These are phyloP conservation scores for Fopius arisanus DNA, from an alignment of 1,140 invertebrate species.

Conservation along the genomic window DNA sequence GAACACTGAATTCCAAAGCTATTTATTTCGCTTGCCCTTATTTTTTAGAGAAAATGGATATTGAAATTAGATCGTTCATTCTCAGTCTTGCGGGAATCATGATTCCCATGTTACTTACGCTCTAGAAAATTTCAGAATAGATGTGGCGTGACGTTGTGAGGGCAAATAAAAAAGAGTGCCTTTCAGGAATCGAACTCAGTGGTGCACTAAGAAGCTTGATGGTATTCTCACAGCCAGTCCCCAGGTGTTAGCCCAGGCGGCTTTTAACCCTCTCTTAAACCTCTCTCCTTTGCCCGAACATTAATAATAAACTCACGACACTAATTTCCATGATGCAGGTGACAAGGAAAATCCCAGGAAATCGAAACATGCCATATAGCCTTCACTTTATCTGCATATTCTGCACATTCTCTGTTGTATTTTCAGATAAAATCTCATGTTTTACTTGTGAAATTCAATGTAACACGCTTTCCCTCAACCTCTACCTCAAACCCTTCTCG, in stretches of 20 bases:
- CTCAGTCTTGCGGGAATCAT: not conserved
- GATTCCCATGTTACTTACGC: not conserved
- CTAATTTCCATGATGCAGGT: not conserved
- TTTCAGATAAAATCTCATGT: not conserved
- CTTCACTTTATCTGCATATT: not conserved
- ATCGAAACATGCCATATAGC: not conserved
- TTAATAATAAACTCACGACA: not conserved
- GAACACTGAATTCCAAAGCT: too few species aligned
- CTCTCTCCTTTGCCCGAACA: too few species aligned
- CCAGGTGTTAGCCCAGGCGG: too few species aligned
- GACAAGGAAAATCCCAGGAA: not conserved
- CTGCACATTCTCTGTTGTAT: not conserved
- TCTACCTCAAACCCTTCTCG: not conserved
- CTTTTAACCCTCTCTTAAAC: too few species aligned
- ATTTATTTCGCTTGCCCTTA: too few species aligned
- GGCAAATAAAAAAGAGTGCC: not conserved
- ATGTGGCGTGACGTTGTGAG: not conserved
- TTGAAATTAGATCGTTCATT: constrained; percentile 9
- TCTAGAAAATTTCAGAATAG: not conserved
- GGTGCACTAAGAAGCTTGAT: not conserved
- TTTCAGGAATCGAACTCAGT: not conserved
- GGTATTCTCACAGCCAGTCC: not conserved
- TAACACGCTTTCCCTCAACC: not conserved
- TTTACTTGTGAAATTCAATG: constrained; percentile 1
- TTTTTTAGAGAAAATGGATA: constrained; percentile 9